A percentile compares a stretch with the other conserved stretches of the same genome.
These are phyloP conservation scores for Epirrita christyi DNA, from an alignment of 2,888 invertebrate species.

Conservation along the genomic window DNA sequence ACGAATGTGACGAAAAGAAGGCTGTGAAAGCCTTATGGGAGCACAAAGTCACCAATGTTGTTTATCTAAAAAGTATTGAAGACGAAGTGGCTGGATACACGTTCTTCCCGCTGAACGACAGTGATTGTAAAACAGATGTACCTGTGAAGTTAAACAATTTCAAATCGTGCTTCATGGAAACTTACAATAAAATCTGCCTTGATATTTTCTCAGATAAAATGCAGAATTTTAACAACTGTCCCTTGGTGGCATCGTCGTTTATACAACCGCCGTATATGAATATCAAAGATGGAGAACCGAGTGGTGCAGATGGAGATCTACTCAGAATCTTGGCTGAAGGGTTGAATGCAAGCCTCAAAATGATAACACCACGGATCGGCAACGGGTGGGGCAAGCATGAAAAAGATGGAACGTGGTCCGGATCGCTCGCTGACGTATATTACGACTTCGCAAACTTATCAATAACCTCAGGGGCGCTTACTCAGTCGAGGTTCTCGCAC, in stretches of 20 bases:
- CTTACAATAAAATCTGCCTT: slow-evolving; percentile 30
- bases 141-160: slow-evolving; percentile 50
- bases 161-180: slow-evolving; percentile 32
- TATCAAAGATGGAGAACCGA: slow-evolving; percentile 51
- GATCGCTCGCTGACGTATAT: slow-evolving; percentile 66
- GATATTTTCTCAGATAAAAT: slow-evolving; percentile 59
- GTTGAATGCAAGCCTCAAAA: slow-evolving; percentile 59
- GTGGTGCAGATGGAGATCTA: slow-evolving; percentile 67
- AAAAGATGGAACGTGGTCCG: slow-evolving; percentile 63
- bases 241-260: slow-evolving; percentile 64
- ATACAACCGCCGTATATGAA: slow-evolving; percentile 64
- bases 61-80: slow-evolving; percentile 52
- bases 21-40: slow-evolving; percentile 60
- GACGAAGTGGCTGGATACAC: slow-evolving; percentile 52
- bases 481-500: slow-evolving; percentile 53
- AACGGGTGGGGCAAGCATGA: slow-evolving; percentile 64
- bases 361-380: slow-evolving; percentile 60
- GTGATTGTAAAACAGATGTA: slow-evolving; percentile 51
- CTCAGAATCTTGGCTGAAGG: slow-evolving; percentile 54
- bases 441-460: slow-evolving; percentile 69
- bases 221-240: slow-evolving; percentile 59
- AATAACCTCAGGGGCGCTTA: slow-evolving; percentile 67
- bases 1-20: slow-evolving; percentile 58
- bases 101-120: slow-evolving; percentile 52
- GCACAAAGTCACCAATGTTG: slow-evolving; percentile 61